Evolutionary conservation across 2,888 invertebrate genomes (phyloP).

Genomic region (Myopa testacea): DNA sequence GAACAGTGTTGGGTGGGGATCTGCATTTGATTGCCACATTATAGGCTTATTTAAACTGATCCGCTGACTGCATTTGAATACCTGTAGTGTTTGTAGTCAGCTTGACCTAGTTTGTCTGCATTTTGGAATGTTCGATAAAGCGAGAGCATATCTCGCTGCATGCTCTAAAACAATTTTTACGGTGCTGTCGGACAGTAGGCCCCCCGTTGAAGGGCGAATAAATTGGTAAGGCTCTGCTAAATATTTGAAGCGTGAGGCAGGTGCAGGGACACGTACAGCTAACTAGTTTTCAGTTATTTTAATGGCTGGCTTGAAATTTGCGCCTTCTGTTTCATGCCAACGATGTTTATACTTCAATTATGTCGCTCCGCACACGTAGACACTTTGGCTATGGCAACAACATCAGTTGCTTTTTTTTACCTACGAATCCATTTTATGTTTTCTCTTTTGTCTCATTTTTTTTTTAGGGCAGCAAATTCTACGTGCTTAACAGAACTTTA

Average conservation of each 20-base stretch:
- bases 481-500: no score
- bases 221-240: not conserved
- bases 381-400: slow-evolving; percentile 25
- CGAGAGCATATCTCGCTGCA: slow-evolving; percentile 17
- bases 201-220: not conserved
- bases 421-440: not conserved
- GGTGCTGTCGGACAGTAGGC: not conserved
- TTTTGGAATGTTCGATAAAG: slow-evolving; percentile 21
- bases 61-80: slow-evolving; percentile 19
- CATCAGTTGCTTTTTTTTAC: slow-evolving; percentile 9
- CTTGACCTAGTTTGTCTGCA: slow-evolving; percentile 34
- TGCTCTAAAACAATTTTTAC: slow-evolving; percentile 6
- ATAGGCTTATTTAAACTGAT: not conserved
- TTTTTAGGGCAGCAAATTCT: no score
- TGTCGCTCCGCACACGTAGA: slow-evolving; percentile 26
- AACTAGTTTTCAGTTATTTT: slow-evolving; percentile 13
- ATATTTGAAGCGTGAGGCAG: slow-evolving; percentile 11
- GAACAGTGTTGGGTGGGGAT: not conserved
- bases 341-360: slow-evolving; percentile 22
- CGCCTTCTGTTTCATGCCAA: slow-evolving; percentile 11
- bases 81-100: slow-evolving; percentile 9
- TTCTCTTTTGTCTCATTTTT: not conserved
- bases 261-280: slow-evolving; percentile 27
- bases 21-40: not conserved
- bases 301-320: not conserved